Percentiles rank a stretch among this genome's conserved stretches.
Evolutionary conservation across 1,140 invertebrate genomes (phyloP).

Genomic region (Galleria mellonella): DNA sequence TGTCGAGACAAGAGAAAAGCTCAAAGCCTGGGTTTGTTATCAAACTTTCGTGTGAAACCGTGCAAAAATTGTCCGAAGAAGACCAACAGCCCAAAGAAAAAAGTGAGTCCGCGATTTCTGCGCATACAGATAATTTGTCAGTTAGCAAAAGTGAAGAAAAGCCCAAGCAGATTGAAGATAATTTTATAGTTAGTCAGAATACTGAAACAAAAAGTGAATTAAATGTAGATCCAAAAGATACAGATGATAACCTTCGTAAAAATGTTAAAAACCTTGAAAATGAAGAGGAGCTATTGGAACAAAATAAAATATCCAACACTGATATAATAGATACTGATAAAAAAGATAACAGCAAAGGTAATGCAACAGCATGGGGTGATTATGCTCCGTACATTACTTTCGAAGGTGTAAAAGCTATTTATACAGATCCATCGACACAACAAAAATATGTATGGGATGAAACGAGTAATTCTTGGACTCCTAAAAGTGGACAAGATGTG

Average conservation of each 20-base stretch:
- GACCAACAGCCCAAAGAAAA: conserved; percentile 23
- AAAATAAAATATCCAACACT: conserved; percentile 1
- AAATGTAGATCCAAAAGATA: conserved; percentile 3
- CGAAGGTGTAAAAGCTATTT: conserved; percentile 81
- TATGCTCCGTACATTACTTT: conserved; percentile 74
- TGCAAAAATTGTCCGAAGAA: conserved; percentile 57
- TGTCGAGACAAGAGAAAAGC: conserved; percentile 36
- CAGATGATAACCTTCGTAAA: not conserved
- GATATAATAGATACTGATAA: not conserved
- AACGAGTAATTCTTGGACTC: conserved; percentile 78
- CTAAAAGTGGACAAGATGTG: conserved; percentile 45
- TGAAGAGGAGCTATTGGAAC: not conserved
- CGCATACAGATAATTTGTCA: not conserved
- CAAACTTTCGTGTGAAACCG: conserved; percentile 58
- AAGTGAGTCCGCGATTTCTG: conserved; percentile 3
- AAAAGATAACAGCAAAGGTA: conserved; percentile 2
- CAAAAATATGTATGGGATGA: conserved; percentile 81
- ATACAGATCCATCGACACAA: conserved; percentile 81
- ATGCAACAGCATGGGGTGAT: conserved; percentile 16
- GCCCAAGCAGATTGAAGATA: not conserved
- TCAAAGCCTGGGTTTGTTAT: conserved; percentile 64
- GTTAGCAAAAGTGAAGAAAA: conserved; percentile 3
- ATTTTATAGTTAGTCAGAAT: not conserved
- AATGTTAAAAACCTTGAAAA: not conserved
- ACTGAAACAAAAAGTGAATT: not conserved